A percentile compares a stretch with the other conserved stretches of the same genome.
These are phyloP conservation scores for Meloidogyne floridensis DNA, from an alignment of 1,140 invertebrate species.

Conservation along the genomic window DNA sequence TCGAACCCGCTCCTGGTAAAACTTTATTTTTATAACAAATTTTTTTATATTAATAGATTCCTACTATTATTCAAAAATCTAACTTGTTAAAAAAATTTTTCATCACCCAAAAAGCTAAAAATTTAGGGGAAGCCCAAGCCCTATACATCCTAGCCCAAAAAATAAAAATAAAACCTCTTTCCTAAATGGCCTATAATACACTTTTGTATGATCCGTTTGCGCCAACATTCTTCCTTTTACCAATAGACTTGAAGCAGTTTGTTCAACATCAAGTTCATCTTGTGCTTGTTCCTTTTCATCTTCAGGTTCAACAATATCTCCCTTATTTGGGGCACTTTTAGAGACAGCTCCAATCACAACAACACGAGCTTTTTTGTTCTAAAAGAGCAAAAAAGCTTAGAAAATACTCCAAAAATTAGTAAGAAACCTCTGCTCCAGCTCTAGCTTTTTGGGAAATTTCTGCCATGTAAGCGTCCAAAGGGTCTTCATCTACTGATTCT, in stretches of 20 bases:
- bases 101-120: too few species aligned
- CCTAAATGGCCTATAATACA: conserved; percentile 74
- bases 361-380: conserved; percentile 34
- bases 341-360: conserved; percentile 49
- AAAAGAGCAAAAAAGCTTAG: neutral
- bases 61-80: too few species aligned
- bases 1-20: neutral
- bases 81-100: too few species aligned
- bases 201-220: conserved; percentile 59
- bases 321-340: conserved; percentile 51
- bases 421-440: conserved; percentile 11
- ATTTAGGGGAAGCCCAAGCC: too few species aligned
- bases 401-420: neutral
- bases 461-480: conserved; percentile 93
- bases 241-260: conserved; percentile 47
- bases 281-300: conserved; percentile 50
- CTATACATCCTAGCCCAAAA: neutral
- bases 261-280: conserved; percentile 64
- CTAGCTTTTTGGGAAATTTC: conserved; percentile 67
- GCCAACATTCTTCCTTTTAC: conserved; percentile 54
- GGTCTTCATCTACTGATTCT: conserved; percentile 78
- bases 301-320: conserved; percentile 63
- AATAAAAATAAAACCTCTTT: conserved; percentile 72
- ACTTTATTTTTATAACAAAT: neutral
- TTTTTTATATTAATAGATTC: too few species aligned